Percentiles rank a stretch among this genome's conserved stretches.
Conservation (phyloP, 2,113 vertebrate genomes). For the Phrynosoma blainvillii region DNA sequence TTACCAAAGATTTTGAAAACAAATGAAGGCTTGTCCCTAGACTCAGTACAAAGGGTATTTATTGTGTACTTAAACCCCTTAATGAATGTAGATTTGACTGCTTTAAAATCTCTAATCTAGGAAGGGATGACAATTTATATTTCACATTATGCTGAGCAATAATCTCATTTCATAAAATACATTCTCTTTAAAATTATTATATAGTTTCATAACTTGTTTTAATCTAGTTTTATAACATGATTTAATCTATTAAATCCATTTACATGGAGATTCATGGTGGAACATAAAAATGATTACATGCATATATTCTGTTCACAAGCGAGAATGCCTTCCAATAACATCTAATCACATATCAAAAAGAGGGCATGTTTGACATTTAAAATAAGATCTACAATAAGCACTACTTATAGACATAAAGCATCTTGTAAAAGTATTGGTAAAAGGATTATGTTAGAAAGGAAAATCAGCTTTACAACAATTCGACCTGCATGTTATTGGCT, state of each 20-base stretch:
- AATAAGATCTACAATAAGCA: constrained; percentile 29
- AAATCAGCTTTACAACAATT: background rate
- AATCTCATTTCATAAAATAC: background rate
- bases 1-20: background rate
- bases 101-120: constrained; percentile 26
- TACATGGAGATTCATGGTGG: constrained; percentile 35
- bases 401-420: constrained; percentile 28
- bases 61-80: background rate
- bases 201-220: constrained; percentile 28
- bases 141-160: constrained; percentile 16
- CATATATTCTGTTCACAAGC: background rate
- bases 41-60: background rate
- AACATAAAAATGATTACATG: constrained; percentile 38
- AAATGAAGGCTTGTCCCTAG: background rate
- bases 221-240: constrained; percentile 15
- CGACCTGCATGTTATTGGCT: background rate
- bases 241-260: constrained; percentile 27
- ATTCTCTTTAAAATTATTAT: constrained; percentile 20
- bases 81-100: background rate
- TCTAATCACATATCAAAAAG: constrained; percentile 15
- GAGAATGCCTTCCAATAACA: background rate
- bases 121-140: background rate
- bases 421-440: constrained; percentile 24
- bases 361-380: constrained; percentile 17
- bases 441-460: constrained; percentile 6